Conservation (phyloP, 2,113 vertebrate genomes). For the Pachypanchax playfairii region DNA sequence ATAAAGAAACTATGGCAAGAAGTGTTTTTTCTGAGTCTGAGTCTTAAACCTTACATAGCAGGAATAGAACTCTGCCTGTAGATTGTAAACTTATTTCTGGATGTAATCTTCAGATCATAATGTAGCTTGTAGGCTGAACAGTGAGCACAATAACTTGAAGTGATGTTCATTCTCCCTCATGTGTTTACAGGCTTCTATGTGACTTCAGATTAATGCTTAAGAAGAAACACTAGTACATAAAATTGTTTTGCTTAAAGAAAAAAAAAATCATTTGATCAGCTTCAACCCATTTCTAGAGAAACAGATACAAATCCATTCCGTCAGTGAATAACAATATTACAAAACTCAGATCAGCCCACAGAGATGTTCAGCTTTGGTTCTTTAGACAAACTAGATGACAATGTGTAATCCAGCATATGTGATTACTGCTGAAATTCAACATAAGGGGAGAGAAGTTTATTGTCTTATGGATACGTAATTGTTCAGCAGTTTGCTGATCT, state of each 20-base stretch:
- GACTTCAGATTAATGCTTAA: slow-evolving; percentile 27
- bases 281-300: slow-evolving; percentile 16
- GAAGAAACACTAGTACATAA: slow-evolving; percentile 20
- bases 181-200: slow-evolving; percentile 41
- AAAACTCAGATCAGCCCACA: slow-evolving; percentile 16
- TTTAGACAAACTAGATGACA: slow-evolving; percentile 35
- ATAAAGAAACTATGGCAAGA: not conserved
- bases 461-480: slow-evolving; percentile 33
- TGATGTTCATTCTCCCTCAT: slow-evolving; percentile 45
- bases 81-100: slow-evolving; percentile 22
- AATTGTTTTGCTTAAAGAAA: too few relatives aligned
- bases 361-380: slow-evolving; percentile 22
- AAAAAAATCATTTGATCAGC: not conserved
- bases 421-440: slow-evolving; percentile 20
- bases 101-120: slow-evolving; percentile 59
- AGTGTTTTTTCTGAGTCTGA: slow-evolving; percentile 1
- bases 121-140: slow-evolving; percentile 31
- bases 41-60: slow-evolving; percentile 25
- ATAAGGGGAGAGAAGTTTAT: slow-evolving; percentile 36
- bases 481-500: slow-evolving; percentile 14
- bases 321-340: slow-evolving; percentile 18
- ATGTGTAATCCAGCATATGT: slow-evolving; percentile 29
- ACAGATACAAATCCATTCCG: slow-evolving; percentile 21
- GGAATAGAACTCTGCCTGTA: slow-evolving; percentile 42
- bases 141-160: slow-evolving; percentile 33